A percentile compares a stretch with the other conserved stretches of the same genome.
These are phyloP conservation scores for Toxotes chatareus DNA, from an alignment of 2,113 vertebrate species.

Conservation along the genomic window DNA sequence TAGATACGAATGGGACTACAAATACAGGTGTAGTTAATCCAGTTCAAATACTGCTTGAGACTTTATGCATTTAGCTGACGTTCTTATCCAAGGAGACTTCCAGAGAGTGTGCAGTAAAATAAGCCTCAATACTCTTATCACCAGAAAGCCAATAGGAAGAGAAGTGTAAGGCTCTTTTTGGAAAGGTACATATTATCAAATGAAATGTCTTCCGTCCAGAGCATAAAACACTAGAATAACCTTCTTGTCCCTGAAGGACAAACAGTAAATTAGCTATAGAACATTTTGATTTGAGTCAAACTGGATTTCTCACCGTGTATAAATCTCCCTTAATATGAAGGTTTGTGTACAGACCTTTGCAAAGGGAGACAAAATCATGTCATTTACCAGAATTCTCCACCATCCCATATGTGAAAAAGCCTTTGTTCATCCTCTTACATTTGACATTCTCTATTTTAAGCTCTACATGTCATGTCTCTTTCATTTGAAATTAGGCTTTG, in stretches of 20 bases:
- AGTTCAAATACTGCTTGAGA: slow-evolving; percentile 34
- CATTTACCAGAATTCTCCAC: slow-evolving; percentile 24
- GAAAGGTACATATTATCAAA: slow-evolving; percentile 12
- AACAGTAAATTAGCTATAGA: slow-evolving; percentile 19
- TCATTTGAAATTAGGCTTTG: slow-evolving; percentile 80
- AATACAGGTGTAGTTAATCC: slow-evolving; percentile 55
- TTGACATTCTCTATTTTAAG: slow-evolving; percentile 71
- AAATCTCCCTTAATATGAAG: slow-evolving; percentile 18
- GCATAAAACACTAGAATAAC: slow-evolving; percentile 11
- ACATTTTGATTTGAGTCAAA: slow-evolving; percentile 14
- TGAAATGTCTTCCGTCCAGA: slow-evolving; percentile 6
- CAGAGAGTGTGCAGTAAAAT: slow-evolving; percentile 28
- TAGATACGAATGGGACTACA: slow-evolving; percentile 2
- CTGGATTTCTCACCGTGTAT: slow-evolving; percentile 14
- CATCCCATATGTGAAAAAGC: slow-evolving; percentile 22
- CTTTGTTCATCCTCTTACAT: slow-evolving; percentile 65
- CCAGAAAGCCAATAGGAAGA: slow-evolving; percentile 23
- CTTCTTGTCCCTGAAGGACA: slow-evolving; percentile 19
- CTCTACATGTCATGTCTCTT: slow-evolving; percentile 71
- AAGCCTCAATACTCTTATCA: slow-evolving; percentile 32
- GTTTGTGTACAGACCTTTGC: slow-evolving; percentile 18
- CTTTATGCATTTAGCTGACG: slow-evolving; percentile 25
- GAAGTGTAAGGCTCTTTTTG: slow-evolving; percentile 23
- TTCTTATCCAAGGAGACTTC: slow-evolving; percentile 38
- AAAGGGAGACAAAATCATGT: slow-evolving; percentile 9